Conservation (phyloP, 2,888 invertebrate genomes). For the Macaria liturata region DNA sequence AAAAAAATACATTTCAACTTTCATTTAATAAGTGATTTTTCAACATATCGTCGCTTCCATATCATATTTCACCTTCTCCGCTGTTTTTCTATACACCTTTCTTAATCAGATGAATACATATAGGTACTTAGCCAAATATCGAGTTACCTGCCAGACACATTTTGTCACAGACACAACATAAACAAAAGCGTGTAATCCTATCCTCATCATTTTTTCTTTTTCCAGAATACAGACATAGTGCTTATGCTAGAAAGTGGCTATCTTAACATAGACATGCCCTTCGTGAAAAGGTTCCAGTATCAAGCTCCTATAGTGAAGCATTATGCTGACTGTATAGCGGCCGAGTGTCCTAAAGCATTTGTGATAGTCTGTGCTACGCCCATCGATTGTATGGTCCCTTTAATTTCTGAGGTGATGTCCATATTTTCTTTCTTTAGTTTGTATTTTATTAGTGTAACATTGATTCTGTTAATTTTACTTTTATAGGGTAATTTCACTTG, state of each 20-base stretch:
- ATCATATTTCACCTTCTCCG: no score
- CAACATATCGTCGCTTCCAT: no score
- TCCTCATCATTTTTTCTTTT: conserved; percentile 13
- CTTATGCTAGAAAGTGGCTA: conserved; percentile 66
- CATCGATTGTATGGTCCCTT: conserved; percentile 80
- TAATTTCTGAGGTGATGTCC: conserved; percentile 71
- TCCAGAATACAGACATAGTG: conserved; percentile 71
- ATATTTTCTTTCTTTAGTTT: conserved; percentile 4
- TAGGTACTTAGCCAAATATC: background rate
- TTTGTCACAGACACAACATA: background rate
- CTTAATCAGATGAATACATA: no score
- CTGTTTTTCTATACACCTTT: no score
- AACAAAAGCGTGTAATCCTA: conserved; percentile 4
- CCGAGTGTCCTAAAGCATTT: conserved; percentile 80
- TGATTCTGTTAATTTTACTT: no score
- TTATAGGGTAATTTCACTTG: no score
- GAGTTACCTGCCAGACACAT: background rate
- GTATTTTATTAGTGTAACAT: background rate
- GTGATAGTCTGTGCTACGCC: conserved; percentile 78
- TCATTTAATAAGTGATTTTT: no score
- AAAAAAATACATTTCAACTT: no score
- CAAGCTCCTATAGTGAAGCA: conserved; percentile 70
- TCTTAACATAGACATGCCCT: conserved; percentile 54
- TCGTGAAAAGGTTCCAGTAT: conserved; percentile 59
- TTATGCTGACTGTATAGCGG: conserved; percentile 75